Percentiles rank a stretch among this genome's conserved stretches.
These are phyloP conservation scores for Palythoa grandis DNA, from an alignment of 92 coral and sea anemone species.

Conservation along the genomic window DNA sequence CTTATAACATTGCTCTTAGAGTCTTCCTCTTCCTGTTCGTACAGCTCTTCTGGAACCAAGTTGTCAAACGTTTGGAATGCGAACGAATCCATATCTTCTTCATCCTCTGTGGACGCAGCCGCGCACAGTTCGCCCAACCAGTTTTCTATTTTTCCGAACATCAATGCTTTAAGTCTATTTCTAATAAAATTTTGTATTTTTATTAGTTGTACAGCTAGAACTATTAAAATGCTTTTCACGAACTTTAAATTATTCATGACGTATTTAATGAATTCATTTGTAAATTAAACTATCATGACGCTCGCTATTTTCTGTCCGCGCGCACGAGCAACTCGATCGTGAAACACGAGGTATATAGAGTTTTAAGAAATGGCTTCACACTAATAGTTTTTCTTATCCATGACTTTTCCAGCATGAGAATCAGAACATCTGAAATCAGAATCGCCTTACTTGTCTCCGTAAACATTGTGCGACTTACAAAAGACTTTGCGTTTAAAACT, in stretches of 20 bases:
- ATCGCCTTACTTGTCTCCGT: too few relatives aligned
- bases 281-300: neutral
- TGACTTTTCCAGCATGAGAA: too few relatives aligned
- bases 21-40: slow-evolving; percentile 14
- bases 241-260: neutral
- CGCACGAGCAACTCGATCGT: neutral
- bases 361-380: too few relatives aligned
- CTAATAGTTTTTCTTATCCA: too few relatives aligned
- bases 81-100: neutral
- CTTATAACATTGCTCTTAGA: neutral
- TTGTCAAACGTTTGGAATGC: slow-evolving; percentile 5
- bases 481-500: too few relatives aligned
- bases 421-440: too few relatives aligned
- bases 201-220: neutral
- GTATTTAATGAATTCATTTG: neutral
- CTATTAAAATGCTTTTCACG: neutral
- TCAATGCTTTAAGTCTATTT: neutral
- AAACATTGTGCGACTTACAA: too few relatives aligned
- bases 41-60: slow-evolving; percentile 31
- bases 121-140: slow-evolving; percentile 48
- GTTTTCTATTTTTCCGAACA: slow-evolving; percentile 43
- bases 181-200: neutral
- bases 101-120: slow-evolving; percentile 26
- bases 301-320: neutral
- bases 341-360: neutral